Base-by-base conservation (phyloP, 2,113 vertebrate species). In the Geothlypis trichas region DNA sequence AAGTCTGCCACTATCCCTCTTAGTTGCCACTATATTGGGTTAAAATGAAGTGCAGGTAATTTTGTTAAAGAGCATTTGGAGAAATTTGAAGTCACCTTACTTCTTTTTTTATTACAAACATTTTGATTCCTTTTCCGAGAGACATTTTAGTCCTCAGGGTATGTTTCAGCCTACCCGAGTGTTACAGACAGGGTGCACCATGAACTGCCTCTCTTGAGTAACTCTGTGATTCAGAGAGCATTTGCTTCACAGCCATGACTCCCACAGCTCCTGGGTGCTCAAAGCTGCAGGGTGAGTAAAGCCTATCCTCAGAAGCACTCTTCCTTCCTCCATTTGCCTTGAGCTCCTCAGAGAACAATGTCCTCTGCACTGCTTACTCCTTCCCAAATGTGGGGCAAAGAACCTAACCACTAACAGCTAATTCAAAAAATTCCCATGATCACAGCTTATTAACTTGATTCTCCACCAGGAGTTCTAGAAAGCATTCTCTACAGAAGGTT, bases 61-160 rank as follows among this genome's bases (percentile, higher is more conserved):
- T 74, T 57, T 76, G 1, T 44, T 61, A 20, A 1, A 46, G 33
- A 83, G 9, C 30, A 44, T 52, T 31, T 71, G 33, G 37, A 55
- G 65, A 91, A 47, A 39, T 87, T 81, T 47, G 27, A 76, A 80
- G 41, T 41, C 20, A 13, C 26, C 39, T 82, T 47, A 19, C 33
- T 78, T 80, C 6, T n/a, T 66, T 51, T 78, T 83, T 74, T 54
- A 74, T 61, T 67, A 62, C 44, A 83, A 87, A 49, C 15, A 24
- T 37, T 73, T 59, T 65, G 24, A 3, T 94, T 82, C 66, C 78
- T 95, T 81, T 82, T 41, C 89, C 97, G 97, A 46, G 97, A 97
- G 91, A 94, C 61, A 6, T 98, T 98, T 86, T 96, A 98, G 73
- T 98, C 97, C 41, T 96, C 86, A 3, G 98, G 98, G n/a, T 97